Conservation (phyloP, 2,888 invertebrate genomes). For the Kuschelorhynchus macadamiae region DNA sequence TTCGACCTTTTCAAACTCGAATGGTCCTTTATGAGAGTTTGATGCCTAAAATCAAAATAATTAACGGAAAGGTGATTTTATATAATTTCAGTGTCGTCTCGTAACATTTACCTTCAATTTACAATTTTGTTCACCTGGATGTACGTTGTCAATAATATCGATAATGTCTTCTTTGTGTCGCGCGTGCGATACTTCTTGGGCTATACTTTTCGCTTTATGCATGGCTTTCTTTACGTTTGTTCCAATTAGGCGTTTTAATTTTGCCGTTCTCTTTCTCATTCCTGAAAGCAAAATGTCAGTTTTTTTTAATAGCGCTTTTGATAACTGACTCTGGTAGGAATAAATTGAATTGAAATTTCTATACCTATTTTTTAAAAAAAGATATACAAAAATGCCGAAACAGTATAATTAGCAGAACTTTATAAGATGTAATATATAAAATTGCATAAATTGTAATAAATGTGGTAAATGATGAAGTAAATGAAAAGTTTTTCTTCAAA, state of each 20-base stretch:
- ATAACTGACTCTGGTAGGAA: too few species aligned
- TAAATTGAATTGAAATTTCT: too few species aligned
- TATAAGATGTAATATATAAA: too few species aligned
- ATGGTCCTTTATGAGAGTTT: slow-evolving; percentile 96
- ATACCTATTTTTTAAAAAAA: too few species aligned
- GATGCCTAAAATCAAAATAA: slow-evolving; percentile 74
- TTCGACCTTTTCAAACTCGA: slow-evolving; percentile 92
- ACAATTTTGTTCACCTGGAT: slow-evolving; percentile 83
- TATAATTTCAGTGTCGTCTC: too few species aligned
- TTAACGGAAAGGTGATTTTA: not conserved
- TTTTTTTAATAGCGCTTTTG: not conserved
- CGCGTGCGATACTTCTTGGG: slow-evolving; percentile 90
- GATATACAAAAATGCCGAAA: too few species aligned
- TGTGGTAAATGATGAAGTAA: too few species aligned
- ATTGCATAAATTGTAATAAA: too few species aligned
- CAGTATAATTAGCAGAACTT: too few species aligned
- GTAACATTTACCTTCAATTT: slow-evolving; percentile 79
- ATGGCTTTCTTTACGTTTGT: slow-evolving; percentile 93
- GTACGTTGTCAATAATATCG: slow-evolving; percentile 86
- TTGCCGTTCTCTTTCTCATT: slow-evolving; percentile 70
- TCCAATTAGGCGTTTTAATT: slow-evolving; percentile 86
- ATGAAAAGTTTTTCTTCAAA: too few species aligned
- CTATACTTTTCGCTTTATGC: slow-evolving; percentile 90
- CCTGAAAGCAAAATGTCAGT: slow-evolving; percentile 42
- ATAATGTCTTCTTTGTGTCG: slow-evolving; percentile 89